These are phyloP conservation scores for Latheticus oryzae DNA, from an alignment of 2,888 invertebrate species.

Conservation along the genomic window DNA sequence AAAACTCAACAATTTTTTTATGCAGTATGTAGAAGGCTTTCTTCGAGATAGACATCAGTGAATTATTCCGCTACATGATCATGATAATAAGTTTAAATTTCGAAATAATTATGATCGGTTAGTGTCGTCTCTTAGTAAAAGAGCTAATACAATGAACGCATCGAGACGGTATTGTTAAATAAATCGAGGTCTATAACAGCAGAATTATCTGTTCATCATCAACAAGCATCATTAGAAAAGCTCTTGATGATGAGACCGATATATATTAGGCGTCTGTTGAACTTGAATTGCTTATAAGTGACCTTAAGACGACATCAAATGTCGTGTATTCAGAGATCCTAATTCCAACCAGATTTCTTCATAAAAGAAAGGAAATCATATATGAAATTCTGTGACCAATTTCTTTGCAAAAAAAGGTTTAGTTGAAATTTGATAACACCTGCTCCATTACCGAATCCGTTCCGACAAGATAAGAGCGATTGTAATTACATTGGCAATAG, in stretches of 20 bases:
- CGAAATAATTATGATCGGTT: constrained; percentile 35
- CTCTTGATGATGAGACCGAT: constrained; percentile 23
- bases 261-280: constrained; percentile 18
- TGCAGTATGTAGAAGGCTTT: background rate
- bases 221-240: constrained; percentile 38
- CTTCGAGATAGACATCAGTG: constrained; percentile 11
- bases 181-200: constrained; percentile 38
- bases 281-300: constrained; percentile 5
- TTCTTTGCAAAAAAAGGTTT: no score
- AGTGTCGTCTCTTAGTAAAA: constrained; percentile 26
- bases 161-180: constrained; percentile 39
- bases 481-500: constrained; percentile 28
- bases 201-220: constrained; percentile 41
- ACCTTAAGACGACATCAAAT: constrained; percentile 1
- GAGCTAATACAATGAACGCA: constrained; percentile 24
- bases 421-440: no score
- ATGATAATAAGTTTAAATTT: constrained; percentile 35
- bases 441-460: constrained; percentile 31
- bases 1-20: background rate
- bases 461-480: constrained; percentile 7
- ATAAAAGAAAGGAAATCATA: no score
- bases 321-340: no score
- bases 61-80: constrained; percentile 22
- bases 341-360: no score
- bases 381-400: no score